phyloP scores from a whole-genome alignment of 2,888 invertebrate genomes.

The Ectemnius cavifrons region DNA sequence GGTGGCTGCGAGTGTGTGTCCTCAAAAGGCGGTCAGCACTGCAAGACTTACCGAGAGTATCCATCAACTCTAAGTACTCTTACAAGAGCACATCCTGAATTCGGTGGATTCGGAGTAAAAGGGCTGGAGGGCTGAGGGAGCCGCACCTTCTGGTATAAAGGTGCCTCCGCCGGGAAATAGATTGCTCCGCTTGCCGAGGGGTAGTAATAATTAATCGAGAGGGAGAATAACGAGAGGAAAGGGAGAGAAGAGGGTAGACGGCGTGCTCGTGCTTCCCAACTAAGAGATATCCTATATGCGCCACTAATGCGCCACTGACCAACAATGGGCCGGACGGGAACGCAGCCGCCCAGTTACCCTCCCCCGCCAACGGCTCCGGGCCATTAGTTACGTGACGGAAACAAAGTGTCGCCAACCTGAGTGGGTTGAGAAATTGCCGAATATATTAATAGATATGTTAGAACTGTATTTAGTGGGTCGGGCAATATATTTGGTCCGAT shows the following conservation, averaged over 20 bases:
- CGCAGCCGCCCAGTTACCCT: neutral
- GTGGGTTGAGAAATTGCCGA: slow-evolving; percentile 33
- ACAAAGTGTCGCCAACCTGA: slow-evolving; percentile 22
- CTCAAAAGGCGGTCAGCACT: no score
- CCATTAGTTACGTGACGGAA: slow-evolving; percentile 22
- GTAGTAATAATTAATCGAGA: slow-evolving; percentile 1
- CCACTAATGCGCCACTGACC: neutral
- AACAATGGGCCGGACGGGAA: slow-evolving; percentile 11
- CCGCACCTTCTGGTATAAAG: no score
- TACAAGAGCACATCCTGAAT: no score
- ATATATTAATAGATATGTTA: slow-evolving; percentile 42
- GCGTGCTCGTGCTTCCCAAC: neutral
- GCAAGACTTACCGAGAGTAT: no score
- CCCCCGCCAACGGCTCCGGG: neutral
- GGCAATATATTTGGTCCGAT: slow-evolving; percentile 51
- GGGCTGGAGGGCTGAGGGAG: no score
- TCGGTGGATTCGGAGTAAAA: no score
- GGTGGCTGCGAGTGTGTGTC: no score
- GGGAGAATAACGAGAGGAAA: neutral
- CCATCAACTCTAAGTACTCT: no score
- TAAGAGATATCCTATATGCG: neutral
- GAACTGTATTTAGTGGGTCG: slow-evolving; percentile 32
- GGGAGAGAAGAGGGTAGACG: neutral
- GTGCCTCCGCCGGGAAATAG: neutral
- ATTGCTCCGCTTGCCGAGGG: slow-evolving; percentile 1